phyloP scores from a whole-genome alignment of 2,888 invertebrate genomes.

The Phytoseiulus persimilis region DNA sequence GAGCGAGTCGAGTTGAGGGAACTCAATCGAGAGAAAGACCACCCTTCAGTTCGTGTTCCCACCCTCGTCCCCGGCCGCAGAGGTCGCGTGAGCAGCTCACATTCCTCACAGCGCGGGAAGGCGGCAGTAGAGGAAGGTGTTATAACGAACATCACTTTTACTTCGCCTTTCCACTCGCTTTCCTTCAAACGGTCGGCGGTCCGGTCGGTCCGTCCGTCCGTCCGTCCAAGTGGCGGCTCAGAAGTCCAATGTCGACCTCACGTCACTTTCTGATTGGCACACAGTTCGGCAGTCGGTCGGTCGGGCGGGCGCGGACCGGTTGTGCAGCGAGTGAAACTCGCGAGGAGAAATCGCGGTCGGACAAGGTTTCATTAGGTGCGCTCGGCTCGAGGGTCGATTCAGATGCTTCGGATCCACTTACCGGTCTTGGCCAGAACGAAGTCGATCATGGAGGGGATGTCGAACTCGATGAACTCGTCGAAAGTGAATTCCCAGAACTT shows the following conservation, averaged over 20 bases:
- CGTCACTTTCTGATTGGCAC: not conserved
- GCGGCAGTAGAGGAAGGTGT: not conserved
- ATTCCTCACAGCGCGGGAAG: not conserved
- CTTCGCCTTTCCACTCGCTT: not conserved
- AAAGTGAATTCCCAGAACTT: constrained; percentile 52
- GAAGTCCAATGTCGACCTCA: not conserved
- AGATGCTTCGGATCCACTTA: not conserved
- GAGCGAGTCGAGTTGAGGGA: not conserved
- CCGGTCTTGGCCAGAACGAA: constrained; percentile 11
- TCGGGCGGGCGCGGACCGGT: not conserved
- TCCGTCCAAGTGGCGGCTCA: not conserved
- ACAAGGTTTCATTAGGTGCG: not conserved
- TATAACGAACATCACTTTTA: not conserved
- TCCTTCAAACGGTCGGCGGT: not conserved
- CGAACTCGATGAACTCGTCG: constrained; percentile 8
- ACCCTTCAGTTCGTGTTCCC: not conserved
- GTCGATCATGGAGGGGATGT: constrained; percentile 19
- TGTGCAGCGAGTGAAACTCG: not conserved
- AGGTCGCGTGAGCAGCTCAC: not conserved
- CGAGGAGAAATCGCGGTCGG: not conserved
- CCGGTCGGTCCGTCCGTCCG: not conserved
- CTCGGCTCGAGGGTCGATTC: not conserved
- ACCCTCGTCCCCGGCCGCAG: not conserved
- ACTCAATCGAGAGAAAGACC: not conserved
- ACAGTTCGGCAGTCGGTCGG: not conserved